Percentiles rank a stretch among this genome's conserved stretches.
Conservation (phyloP, 2,797 vertebrate genomes). For the Craterocephalus amniculus region DNA sequence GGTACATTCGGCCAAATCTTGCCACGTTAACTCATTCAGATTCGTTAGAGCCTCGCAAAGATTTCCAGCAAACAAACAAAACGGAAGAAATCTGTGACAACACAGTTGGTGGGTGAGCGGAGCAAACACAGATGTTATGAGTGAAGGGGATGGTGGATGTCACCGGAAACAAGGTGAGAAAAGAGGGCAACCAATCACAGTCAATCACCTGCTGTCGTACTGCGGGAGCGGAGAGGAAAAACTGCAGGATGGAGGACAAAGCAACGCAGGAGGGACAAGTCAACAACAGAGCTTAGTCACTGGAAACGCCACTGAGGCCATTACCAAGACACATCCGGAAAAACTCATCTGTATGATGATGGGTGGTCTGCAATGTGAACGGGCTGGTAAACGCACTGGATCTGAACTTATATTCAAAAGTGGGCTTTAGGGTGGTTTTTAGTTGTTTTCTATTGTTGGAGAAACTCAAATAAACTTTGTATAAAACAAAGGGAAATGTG, state of each 20-base stretch:
- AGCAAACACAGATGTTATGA: conserved; percentile 69
- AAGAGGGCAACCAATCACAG: conserved; percentile 73
- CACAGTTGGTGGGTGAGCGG: conserved; percentile 49
- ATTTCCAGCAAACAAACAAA: conserved; percentile 20
- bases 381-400: background rate
- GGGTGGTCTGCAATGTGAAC: background rate
- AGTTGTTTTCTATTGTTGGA: background rate
- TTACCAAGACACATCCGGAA: conserved; percentile 8
- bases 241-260: conserved; percentile 90
- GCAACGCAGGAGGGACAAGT: conserved; percentile 87
- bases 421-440: background rate
- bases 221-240: conserved; percentile 96
- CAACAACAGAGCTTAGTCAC: conserved; percentile 77
- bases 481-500: too few species aligned
- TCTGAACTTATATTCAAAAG: background rate
- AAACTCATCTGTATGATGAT: background rate
- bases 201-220: conserved; percentile 98
- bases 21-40: conserved; percentile 14
- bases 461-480: too few species aligned
- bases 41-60: conserved; percentile 25
- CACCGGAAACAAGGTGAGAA: conserved; percentile 48
- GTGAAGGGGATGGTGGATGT: conserved; percentile 50
- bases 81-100: conserved; percentile 27
- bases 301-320: conserved; percentile 35
- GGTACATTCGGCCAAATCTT: conserved; percentile 6